These are phyloP conservation scores for Luidia sarsii DNA, from an alignment of 53 echinoderm and acorn worm genomes.

Conservation along the genomic window DNA sequence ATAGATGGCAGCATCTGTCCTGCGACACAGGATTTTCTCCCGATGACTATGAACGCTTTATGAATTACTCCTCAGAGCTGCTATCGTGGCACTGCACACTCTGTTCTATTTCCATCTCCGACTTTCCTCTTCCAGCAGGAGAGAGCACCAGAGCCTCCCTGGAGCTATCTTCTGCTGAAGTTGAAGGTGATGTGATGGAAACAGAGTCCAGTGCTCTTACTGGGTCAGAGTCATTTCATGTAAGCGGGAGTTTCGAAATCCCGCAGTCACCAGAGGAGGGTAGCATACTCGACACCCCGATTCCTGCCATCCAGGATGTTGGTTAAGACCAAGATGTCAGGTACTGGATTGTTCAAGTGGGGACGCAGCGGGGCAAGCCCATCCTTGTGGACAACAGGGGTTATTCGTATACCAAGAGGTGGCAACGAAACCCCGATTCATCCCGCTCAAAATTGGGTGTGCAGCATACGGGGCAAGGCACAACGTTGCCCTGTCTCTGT, in stretches of 20 bases:
- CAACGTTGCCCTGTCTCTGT: background rate
- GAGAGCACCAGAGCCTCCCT: background rate
- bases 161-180: background rate
- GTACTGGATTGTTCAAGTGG: background rate
- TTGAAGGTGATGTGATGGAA: background rate
- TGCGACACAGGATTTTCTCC: background rate
- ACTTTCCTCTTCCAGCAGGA: background rate
- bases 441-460: background rate
- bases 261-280: too few species aligned
- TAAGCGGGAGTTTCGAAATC: too few species aligned
- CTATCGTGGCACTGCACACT: background rate
- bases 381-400: background rate
- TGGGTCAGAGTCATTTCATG: too few species aligned
- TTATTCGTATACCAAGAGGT: background rate
- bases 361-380: background rate
- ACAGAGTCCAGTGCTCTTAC: too few species aligned
- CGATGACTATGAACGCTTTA: background rate
- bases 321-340: background rate
- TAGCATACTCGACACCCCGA: too few species aligned
- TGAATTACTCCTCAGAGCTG: background rate
- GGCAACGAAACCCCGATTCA: background rate
- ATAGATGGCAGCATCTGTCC: slow-evolving; percentile 12
- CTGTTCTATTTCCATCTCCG: background rate
- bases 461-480: background rate
- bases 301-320: too few species aligned